Base-by-base conservation (phyloP, 2,888 invertebrate species). In the Polydesmus complanatus region DNA sequence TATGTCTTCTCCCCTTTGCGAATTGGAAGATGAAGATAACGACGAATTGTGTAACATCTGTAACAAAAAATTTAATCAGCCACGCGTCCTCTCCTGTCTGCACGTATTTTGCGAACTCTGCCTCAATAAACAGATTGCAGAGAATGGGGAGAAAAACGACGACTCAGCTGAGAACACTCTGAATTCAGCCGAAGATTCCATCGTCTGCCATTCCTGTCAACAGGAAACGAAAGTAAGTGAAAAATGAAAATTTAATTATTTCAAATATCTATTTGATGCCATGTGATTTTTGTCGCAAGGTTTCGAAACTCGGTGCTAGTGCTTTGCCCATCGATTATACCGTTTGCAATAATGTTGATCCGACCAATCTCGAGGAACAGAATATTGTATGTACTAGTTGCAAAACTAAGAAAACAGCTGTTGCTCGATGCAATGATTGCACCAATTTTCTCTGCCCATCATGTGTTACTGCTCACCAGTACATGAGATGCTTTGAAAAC, bases 401-500 rank as follows among this genome's bases (percentile, higher is more conserved):
- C 79, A 95, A 93, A 73, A 88, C 92, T 69, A 91, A 91, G 77
- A 93, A 94, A 77, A 85, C 86, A 69, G 94, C 94, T 19, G 87
- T 93, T 57, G 93, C 94, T 14, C 83, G 92, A 64, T 96, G 95
- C 77, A 87, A 87, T 68, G 93, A 95, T 73, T 96, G 95, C 77
- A 89, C 91, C 70, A 91, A 91, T 75, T 88, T 93, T 73, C 79
- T 96, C 56, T 95, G 95, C 76, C 83, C 86, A 64, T 89, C 91
- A 72, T 96, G 95, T 78, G 91, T 92, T 70, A 88, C 90, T 50
- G 95, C 95, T 62, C 95, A 96, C 75, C 88, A 91, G 74, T 93
- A 88, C 72, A 95, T 95, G 95, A 82, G 92, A 67, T 93, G 94
- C 77, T 96, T 96, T 73, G 94, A 95, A 75, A 90, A 89, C 70